These are phyloP conservation scores for Pteropus rufus DNA, from an alignment of 2,797 vertebrate genomes.

Conservation along the genomic window DNA sequence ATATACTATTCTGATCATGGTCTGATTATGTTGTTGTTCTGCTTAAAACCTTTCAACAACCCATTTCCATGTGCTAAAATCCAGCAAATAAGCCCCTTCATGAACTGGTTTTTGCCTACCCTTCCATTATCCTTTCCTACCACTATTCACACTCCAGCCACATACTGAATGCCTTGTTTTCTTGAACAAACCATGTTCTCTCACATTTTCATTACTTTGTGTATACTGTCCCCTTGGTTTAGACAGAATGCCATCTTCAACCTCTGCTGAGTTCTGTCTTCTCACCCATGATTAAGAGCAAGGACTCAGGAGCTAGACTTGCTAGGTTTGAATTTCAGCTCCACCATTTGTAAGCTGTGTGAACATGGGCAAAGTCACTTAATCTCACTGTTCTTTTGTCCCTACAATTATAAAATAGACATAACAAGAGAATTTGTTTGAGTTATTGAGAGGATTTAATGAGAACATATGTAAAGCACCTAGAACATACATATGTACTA, in stretches of 20 bases:
- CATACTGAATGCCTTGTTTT: background rate
- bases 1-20: background rate
- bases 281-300: background rate
- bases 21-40: background rate
- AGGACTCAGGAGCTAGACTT: background rate
- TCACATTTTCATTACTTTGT: background rate
- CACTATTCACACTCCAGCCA: background rate
- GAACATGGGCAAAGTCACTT: background rate
- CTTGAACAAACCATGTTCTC: background rate
- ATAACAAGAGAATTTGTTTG: background rate
- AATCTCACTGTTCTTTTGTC: background rate
- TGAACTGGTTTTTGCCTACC: background rate
- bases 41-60: background rate
- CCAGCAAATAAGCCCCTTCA: background rate
- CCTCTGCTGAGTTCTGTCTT: background rate
- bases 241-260: background rate
- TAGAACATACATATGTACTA: background rate
- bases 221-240: background rate
- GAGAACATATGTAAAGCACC: background rate
- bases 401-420: background rate
- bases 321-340: constrained; percentile 1
- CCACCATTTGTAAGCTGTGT: background rate
- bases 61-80: background rate
- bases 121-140: background rate
- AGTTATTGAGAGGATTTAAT: constrained; percentile 18